phyloP scores from a whole-genome alignment of 2,888 invertebrate genomes.

The Plebejus melissa region DNA sequence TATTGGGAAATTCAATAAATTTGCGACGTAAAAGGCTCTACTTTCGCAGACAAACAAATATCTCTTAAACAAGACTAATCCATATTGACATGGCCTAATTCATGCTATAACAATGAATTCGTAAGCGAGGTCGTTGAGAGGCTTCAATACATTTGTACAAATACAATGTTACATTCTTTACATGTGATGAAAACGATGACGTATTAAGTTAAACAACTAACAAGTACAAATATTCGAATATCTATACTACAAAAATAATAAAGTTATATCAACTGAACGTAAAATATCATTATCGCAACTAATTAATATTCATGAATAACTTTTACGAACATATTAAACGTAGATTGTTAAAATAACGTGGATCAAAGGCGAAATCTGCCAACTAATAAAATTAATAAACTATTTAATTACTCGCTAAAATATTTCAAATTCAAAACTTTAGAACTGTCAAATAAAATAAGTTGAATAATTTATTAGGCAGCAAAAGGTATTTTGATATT shows the following conservation, averaged over 20 bases:
- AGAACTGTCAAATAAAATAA: neutral
- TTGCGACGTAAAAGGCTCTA: neutral
- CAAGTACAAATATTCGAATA: too few relatives aligned
- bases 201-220: too few relatives aligned
- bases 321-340: neutral
- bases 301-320: neutral
- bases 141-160: constrained; percentile 25
- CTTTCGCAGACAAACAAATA: neutral
- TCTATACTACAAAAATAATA: neutral
- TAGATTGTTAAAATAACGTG: neutral
- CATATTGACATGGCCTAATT: constrained; percentile 24
- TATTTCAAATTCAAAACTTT: neutral
- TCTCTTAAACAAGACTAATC: constrained; percentile 1
- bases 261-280: neutral
- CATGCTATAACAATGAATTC: constrained; percentile 12
- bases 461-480: neutral
- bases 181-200: neutral
- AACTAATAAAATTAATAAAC: neutral
- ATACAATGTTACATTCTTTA: neutral
- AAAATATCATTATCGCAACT: neutral
- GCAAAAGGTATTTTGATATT: constrained; percentile 5
- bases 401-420: neutral
- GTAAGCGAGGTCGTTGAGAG: constrained; percentile 11
- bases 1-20: neutral
- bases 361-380: neutral